Evolutionary conservation across 2,113 vertebrate genomes (phyloP), one percentile per base, ranked within the genome.

Genomic region (Empidonax traillii): DNA sequence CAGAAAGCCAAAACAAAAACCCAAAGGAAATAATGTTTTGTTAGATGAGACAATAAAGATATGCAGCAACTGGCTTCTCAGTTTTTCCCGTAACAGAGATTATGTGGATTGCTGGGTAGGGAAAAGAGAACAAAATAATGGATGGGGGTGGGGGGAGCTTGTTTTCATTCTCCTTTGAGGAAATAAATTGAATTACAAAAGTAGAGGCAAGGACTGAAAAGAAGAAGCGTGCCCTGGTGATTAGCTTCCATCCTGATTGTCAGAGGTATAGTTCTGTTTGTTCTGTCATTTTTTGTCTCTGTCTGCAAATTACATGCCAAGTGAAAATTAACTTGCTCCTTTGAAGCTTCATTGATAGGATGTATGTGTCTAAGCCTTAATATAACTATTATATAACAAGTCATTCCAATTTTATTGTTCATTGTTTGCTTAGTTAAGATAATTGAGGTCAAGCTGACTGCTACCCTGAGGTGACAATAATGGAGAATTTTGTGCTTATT

Each of bases 361-460:
- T 89, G 23, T 87, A 37, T 94, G 88, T 94, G 94, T 93, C 82
- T 92, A 53, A 96, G 90, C 80, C 82, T 91, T 85, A 93, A 59
- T 95, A 94, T 95, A 94, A 93, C 61, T 72, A 12, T 89, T 74
- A 19, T 27, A 56, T 85, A 85, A 71, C 86, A 79, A 96, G 85
- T 82, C 43, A 89, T 91, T 92, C 47, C 65, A 93, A 72, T 93
- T 96, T 83, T 88, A 85, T 53, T 91, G 25, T 95, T 97, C 89
- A 83, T 92, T 94, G 63, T 80, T 79, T 94, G 90, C 82, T 83
- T 85, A 35, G 35, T 93, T 85, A 85, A 95, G 92, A 94, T 97
- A 97, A 97, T 96, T 89, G 90, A 93, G 94, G 94, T 96, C 53
- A 76, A 74, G 59, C 80, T 20, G 37, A 46, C 82, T 78, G 66